Evolutionary conservation across 1,140 invertebrate genomes (phyloP).

Genomic region (Macrosteles quadrilineatus): DNA sequence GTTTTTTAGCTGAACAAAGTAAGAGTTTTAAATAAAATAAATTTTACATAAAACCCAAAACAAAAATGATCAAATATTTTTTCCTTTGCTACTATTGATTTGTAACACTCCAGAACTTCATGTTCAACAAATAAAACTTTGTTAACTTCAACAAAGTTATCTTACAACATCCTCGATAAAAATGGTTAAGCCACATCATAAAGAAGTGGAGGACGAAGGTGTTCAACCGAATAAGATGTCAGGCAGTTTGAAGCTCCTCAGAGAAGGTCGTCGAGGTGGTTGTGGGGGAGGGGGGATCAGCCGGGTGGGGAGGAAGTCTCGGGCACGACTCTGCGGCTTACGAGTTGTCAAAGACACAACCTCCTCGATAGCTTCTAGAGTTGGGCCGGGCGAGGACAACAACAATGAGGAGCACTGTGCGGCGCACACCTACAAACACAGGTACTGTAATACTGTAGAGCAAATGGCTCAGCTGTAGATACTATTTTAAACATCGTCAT

Average conservation of each 20-base stretch:
- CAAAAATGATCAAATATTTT: too few species aligned
- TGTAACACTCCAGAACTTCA: too few species aligned
- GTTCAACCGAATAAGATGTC: slow-evolving; percentile 36
- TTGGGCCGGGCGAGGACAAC: slow-evolving; percentile 47
- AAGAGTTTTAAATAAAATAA: too few species aligned
- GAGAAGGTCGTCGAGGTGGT: slow-evolving; percentile 46
- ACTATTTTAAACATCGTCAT: too few species aligned
- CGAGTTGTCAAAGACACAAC: slow-evolving; percentile 37
- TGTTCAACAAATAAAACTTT: too few species aligned
- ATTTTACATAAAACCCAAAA: too few species aligned
- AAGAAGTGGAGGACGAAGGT: slow-evolving; percentile 56
- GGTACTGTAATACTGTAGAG: too few species aligned
- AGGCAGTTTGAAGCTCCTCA: slow-evolving; percentile 30
- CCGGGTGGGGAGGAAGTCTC: slow-evolving; percentile 32
- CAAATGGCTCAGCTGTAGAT: too few species aligned
- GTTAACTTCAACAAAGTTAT: too few species aligned
- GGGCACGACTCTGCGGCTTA: neutral
- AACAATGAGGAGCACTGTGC: slow-evolving; percentile 79
- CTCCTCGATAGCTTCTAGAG: slow-evolving; percentile 27
- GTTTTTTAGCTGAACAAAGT: too few species aligned
- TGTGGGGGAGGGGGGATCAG: slow-evolving; percentile 54
- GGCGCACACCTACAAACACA: slow-evolving; percentile 64
- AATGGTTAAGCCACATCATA: neutral
- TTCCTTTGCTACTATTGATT: too few species aligned
- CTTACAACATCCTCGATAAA: too few species aligned